Percentiles rank a stretch among this genome's conserved stretches.
Conservation (phyloP, 2,888 invertebrate species). For the Drosophila borborema region DNA sequence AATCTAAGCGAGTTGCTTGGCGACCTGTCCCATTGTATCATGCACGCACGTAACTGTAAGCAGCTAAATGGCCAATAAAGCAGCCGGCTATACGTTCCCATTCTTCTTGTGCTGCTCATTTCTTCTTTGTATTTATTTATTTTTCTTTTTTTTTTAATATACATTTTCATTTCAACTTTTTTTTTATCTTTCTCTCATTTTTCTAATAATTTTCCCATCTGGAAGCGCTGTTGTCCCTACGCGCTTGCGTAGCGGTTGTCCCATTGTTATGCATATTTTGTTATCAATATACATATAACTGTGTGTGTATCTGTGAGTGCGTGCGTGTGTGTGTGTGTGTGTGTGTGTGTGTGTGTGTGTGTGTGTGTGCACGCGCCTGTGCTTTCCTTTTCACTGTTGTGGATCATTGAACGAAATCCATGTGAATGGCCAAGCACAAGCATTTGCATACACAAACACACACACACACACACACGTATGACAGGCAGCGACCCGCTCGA, state of each 20-base stretch:
- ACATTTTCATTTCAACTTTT: constrained; percentile 1
- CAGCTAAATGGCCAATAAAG: constrained; percentile 77
- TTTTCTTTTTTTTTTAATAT: neutral
- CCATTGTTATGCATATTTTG: constrained; percentile 57
- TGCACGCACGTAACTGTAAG: constrained; percentile 77
- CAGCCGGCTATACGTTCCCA: constrained; percentile 48
- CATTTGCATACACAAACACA: constrained; percentile 22
- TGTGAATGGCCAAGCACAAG: constrained; percentile 32
- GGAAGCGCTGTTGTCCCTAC: constrained; percentile 19
- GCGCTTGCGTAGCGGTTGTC: constrained; percentile 38
- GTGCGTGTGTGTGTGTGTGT: neutral
- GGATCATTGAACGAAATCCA: constrained; percentile 29
- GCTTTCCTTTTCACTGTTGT: constrained; percentile 55
- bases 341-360: neutral
- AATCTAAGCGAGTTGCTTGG: constrained; percentile 22
- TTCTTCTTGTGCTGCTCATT: constrained; percentile 23
- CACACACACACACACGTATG: neutral
- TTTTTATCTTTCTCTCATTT: constrained; percentile 21
- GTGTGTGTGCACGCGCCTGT: constrained; percentile 2
- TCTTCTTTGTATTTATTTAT: constrained; percentile 6
- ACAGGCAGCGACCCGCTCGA: neutral
- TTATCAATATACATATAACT: too few relatives aligned
- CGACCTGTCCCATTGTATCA: constrained; percentile 66
- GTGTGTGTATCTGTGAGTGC: neutral
- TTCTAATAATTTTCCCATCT: constrained; percentile 29